Conservation (phyloP, 2,888 invertebrate genomes). For the Bhutanitis thaidina region DNA sequence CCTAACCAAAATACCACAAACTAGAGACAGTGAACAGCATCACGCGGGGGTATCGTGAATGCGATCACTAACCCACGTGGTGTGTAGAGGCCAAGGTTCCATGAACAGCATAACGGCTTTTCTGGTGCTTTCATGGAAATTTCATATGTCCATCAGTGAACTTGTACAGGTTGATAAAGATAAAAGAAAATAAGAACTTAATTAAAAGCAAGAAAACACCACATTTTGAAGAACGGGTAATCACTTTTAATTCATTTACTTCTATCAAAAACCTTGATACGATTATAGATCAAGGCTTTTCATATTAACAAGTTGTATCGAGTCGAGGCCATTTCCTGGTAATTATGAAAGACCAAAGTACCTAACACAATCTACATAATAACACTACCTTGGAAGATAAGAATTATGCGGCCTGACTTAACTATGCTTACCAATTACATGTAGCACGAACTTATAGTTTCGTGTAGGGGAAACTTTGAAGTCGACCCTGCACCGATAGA, state of each 20-base stretch:
- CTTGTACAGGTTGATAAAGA: too few relatives aligned
- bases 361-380: neutral
- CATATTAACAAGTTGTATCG: neutral
- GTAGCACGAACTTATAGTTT: slow-evolving; percentile 86
- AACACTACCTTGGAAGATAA: neutral
- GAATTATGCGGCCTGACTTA: neutral
- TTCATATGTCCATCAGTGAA: too few relatives aligned
- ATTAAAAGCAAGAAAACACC: too few relatives aligned
- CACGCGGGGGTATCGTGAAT: too few relatives aligned
- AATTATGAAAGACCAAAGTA: neutral
- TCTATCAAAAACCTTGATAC: neutral
- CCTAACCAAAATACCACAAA: too few relatives aligned
- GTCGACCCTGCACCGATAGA: slow-evolving; percentile 90
- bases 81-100: too few relatives aligned
- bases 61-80: too few relatives aligned
- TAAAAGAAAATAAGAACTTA: too few relatives aligned
- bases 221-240: too few relatives aligned
- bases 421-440: slow-evolving; percentile 83
- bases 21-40: too few relatives aligned
- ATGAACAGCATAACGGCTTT: too few relatives aligned
- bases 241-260: neutral
- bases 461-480: slow-evolving; percentile 89
- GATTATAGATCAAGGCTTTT: neutral
- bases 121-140: too few relatives aligned
- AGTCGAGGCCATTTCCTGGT: neutral